A percentile compares a stretch with the other conserved stretches of the same genome.
These are phyloP conservation scores for Clusia tigrina DNA, from an alignment of 2,888 invertebrate species.

Conservation along the genomic window DNA sequence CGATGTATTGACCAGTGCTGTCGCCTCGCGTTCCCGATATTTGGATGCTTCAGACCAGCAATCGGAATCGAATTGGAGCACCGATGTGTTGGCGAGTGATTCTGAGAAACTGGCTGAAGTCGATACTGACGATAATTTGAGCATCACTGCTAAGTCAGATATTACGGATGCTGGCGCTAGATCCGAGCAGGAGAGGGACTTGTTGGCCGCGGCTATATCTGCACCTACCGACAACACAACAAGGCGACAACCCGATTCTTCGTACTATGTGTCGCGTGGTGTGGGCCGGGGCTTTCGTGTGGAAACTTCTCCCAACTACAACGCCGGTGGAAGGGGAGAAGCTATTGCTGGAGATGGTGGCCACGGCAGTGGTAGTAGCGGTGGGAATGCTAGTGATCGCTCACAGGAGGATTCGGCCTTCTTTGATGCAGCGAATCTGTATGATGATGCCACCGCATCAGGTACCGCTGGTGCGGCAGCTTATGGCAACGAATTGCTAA, in stretches of 20 bases:
- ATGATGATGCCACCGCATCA: constrained; percentile 49
- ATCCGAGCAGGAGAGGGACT: constrained; percentile 47
- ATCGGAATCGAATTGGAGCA: constrained; percentile 97
- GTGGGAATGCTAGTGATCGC: constrained; percentile 56
- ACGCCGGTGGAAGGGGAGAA: background rate
- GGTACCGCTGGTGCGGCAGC: constrained; percentile 26
- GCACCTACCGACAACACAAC: constrained; percentile 16
- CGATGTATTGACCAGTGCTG: constrained; percentile 53
- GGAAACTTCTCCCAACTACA: constrained; percentile 14
- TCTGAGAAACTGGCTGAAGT: constrained; percentile 90
- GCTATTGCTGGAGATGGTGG: constrained; percentile 40
- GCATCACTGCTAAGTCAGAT: constrained; percentile 78
- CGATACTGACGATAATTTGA: constrained; percentile 72
- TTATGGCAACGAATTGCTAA: background rate
- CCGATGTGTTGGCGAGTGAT: constrained; percentile 93
- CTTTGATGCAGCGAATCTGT: constrained; percentile 55
- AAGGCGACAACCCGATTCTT: constrained; percentile 13
- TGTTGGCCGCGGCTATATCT: constrained; percentile 37
- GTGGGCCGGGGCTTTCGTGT: constrained; percentile 16
- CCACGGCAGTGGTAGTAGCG: constrained; percentile 52
- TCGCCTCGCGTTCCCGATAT: constrained; percentile 58
- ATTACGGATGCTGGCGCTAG: constrained; percentile 73
- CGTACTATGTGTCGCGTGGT: constrained; percentile 15
- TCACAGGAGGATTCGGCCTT: constrained; percentile 61
- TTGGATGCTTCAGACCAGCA: constrained; percentile 90